Base-by-base conservation (phyloP, 2,888 invertebrate genomes). In the Drosophila tanythrix region DNA sequence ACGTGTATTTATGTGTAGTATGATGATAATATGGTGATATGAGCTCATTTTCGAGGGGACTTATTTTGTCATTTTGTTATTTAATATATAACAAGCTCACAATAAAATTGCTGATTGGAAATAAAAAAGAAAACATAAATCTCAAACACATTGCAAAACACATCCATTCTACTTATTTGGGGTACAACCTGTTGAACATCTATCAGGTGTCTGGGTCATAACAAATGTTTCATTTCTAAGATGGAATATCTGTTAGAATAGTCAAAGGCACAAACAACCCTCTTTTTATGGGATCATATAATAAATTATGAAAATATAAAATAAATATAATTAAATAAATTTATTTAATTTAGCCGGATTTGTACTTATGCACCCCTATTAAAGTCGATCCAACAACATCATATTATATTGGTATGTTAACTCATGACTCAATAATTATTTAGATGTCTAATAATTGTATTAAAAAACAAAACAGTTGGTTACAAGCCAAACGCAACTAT, bases 401-500 rank as follows among this genome's bases (percentile, higher is more conserved):
- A 85, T 97, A 96, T 92, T 98, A 97, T 91, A 96, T 99, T 90
- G 96, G 97, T 97, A 93, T 93, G 86, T 75, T 36, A 15, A 38
- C 25, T 2, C n/a, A 25, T n/a, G 0, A 11, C 11, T 38, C 2
- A 27, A 46, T 15, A 13, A 5, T 11, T 21, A 0, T 8, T 13
- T 43, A 21, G 2, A 33, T 36, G 36, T 56, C 18, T 33, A 68
- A 36, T 25, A 53, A 59, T 43, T 62, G 8, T 8, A 15, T 57
- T 71, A 50, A 13, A 53, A 74, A 57, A 93, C 97, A 13, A 25
- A 31, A 53, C n/a, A 69, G 98, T 97, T 88, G 98, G 97, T 52
- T 99, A 98, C 93, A 95, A 97, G 92, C 98, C 99, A 2, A 97
- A 98, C 91, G 97, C 98, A 2, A 96, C 97, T 15, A 97, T 97